These are phyloP conservation scores for Campylomormyrus tamandua DNA, from an alignment of 2,113 vertebrate species.

Conservation along the genomic window DNA sequence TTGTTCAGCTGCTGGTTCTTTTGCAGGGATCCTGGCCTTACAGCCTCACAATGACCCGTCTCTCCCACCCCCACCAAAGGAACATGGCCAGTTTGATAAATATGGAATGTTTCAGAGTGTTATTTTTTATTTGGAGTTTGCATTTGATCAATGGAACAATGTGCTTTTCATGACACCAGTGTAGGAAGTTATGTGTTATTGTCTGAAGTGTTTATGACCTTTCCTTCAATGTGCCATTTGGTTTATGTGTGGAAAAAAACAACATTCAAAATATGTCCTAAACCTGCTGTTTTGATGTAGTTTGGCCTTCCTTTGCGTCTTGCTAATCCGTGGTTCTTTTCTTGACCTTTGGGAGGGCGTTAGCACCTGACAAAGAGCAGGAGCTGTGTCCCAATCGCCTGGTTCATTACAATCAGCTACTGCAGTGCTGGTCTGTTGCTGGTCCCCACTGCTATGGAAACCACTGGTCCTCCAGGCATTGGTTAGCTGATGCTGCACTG, in stretches of 20 bases:
- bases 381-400: not conserved
- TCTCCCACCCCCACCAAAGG: not conserved
- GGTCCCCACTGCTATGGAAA: not conserved
- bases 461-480: not conserved
- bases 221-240: not conserved
- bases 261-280: not conserved
- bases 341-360: not conserved
- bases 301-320: not conserved
- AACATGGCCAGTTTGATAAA: not conserved
- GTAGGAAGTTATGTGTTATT: not conserved
- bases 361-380: not conserved
- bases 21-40: not conserved
- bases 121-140: not conserved
- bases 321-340: not conserved
- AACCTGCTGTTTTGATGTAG: not conserved
- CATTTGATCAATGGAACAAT: not conserved
- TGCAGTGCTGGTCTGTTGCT: not conserved
- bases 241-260: not conserved
- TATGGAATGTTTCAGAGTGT: not conserved
- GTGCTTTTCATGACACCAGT: not conserved
- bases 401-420: not conserved
- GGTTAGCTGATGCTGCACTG: not conserved
- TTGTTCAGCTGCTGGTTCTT: not conserved
- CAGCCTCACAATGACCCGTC: not conserved
- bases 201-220: not conserved